Evolutionary conservation across 2,888 invertebrate genomes (phyloP).

Genomic region (Plebejus argus): DNA sequence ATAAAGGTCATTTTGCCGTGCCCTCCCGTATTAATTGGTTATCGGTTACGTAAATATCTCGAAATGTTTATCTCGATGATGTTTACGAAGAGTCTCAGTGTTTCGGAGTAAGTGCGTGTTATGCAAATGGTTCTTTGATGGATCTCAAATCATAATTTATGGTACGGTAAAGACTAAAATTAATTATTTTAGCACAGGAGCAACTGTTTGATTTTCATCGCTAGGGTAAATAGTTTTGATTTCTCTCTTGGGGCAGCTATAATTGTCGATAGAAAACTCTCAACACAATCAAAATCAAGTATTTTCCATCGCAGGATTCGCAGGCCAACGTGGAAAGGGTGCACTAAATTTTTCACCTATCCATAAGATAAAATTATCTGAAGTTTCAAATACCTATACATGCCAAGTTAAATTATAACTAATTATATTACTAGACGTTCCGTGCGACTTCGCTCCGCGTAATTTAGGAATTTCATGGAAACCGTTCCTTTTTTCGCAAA

Average conservation of each 20-base stretch:
- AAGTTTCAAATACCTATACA: background rate
- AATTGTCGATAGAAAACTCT: too few species aligned
- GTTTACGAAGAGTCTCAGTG: constrained; percentile 16
- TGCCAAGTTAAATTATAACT: background rate
- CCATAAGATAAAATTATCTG: too few species aligned
- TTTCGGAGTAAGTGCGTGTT: constrained; percentile 17
- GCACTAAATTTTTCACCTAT: too few species aligned
- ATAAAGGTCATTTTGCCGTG: constrained; percentile 32
- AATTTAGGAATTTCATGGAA: too few species aligned
- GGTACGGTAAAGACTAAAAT: background rate
- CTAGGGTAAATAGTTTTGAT: too few species aligned
- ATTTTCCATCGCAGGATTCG: too few species aligned
- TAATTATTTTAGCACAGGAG: background rate
- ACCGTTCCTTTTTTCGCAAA: too few species aligned
- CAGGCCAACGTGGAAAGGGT: too few species aligned
- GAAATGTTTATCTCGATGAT: constrained; percentile 13
- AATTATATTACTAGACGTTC: too few species aligned
- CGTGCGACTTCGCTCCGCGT: too few species aligned
- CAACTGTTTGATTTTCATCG: background rate
- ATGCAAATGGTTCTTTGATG: constrained; percentile 21
- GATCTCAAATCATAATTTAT: background rate
- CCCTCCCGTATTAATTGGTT: constrained; percentile 20
- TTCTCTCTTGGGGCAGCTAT: too few species aligned
- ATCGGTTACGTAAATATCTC: constrained; percentile 26
- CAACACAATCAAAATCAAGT: too few species aligned